Percentiles rank a stretch among this genome's conserved stretches.
Conservation (phyloP, 2,797 vertebrate species). For the Propithecus deckenii region DNA sequence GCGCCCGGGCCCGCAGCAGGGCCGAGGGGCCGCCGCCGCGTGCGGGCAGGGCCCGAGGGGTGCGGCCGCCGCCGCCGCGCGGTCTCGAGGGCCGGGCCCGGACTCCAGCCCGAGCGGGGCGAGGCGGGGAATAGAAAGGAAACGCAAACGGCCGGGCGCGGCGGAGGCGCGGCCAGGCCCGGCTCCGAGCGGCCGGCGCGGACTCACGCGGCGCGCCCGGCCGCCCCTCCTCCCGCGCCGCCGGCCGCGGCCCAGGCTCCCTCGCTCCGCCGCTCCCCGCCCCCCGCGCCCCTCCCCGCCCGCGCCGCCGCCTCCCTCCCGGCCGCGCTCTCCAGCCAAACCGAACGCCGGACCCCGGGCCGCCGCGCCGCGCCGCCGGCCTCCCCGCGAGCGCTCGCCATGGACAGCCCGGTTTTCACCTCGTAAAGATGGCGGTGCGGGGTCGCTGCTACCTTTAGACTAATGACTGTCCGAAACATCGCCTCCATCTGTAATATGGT, state of each 20-base stretch:
- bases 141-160: not conserved
- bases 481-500: conserved; percentile 99
- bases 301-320: conserved; percentile 35
- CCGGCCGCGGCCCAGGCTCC: conserved; percentile 62
- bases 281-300: conserved; percentile 32
- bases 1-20: not conserved
- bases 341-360: conserved; percentile 69
- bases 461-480: conserved; percentile 99
- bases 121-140: not conserved
- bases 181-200: not conserved
- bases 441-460: conserved; percentile 93
- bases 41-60: not conserved
- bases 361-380: conserved; percentile 70
- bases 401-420: conserved; percentile 90
- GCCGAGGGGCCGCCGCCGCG: not conserved
- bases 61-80: not conserved
- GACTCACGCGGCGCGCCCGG: not conserved
- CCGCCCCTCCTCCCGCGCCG: conserved; percentile 44
- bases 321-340: conserved; percentile 57
- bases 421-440: conserved; percentile 94
- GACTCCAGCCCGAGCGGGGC: not conserved
- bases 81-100: not conserved
- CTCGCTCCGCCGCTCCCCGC: conserved; percentile 50
- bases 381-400: conserved; percentile 83
- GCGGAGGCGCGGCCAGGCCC: not conserved